A percentile compares a stretch with the other conserved stretches of the same genome.
These are phyloP conservation scores for Triplophysa yarkandensis DNA, from an alignment of 2,797 vertebrate species.

Conservation along the genomic window DNA sequence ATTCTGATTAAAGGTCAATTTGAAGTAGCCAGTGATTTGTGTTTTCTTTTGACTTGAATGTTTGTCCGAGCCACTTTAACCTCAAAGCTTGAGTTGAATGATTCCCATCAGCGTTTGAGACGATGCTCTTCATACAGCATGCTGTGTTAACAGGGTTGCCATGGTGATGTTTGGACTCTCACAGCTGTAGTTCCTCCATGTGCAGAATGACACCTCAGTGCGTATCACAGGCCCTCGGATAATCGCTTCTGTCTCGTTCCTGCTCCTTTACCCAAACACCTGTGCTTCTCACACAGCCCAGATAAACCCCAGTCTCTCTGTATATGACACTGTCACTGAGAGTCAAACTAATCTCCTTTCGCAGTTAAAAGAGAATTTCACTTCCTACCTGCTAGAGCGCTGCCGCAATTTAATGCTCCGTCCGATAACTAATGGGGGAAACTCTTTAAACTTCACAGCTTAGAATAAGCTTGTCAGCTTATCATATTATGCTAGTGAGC, in stretches of 20 bases:
- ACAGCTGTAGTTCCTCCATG: constrained; percentile 54
- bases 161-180: constrained; percentile 56
- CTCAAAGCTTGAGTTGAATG: constrained; percentile 34
- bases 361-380: constrained; percentile 74
- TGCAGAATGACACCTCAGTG: constrained; percentile 61
- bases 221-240: constrained; percentile 60
- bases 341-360: constrained; percentile 79
- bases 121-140: constrained; percentile 30
- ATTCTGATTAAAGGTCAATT: no score
- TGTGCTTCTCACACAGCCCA: constrained; percentile 51
- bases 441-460: constrained; percentile 84
- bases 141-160: constrained; percentile 55
- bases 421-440: constrained; percentile 82
- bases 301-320: constrained; percentile 63
- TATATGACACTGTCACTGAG: constrained; percentile 73
- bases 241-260: constrained; percentile 54
- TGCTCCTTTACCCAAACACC: constrained; percentile 60
- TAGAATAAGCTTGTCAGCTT: constrained; percentile 87
- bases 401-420: constrained; percentile 78
- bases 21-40: neutral
- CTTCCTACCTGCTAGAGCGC: constrained; percentile 76
- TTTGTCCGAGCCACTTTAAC: neutral
- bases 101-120: constrained; percentile 35
- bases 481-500: constrained; percentile 86
- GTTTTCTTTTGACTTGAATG: neutral